A percentile compares a stretch with the other conserved stretches of the same genome.
phyloP scores from a whole-genome alignment of 1,140 invertebrate genomes.

The Maconellicoccus hirsutus region DNA sequence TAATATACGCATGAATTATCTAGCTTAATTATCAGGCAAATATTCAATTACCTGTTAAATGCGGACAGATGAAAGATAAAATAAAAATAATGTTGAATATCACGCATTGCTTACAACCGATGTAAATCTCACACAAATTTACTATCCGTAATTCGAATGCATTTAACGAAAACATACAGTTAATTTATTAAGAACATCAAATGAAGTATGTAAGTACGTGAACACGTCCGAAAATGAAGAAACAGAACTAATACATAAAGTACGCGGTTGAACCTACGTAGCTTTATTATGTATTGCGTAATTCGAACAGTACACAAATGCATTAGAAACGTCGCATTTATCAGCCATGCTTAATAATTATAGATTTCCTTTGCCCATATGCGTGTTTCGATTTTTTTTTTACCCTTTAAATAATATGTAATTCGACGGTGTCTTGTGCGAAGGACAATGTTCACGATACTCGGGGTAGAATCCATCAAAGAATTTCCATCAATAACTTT shows the following conservation, averaged over 20 bases:
- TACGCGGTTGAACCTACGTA: background rate
- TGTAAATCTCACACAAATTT: background rate
- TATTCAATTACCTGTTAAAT: background rate
- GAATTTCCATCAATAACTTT: conserved; percentile 18
- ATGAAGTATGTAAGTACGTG: background rate
- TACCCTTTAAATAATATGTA: conserved; percentile 5
- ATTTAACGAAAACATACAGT: conserved; percentile 13
- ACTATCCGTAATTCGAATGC: background rate
- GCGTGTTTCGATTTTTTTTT: conserved; percentile 14
- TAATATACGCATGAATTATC: too few relatives aligned
- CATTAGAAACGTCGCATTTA: conserved; percentile 14
- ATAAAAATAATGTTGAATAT: background rate
- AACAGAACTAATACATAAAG: background rate
- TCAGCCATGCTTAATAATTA: background rate
- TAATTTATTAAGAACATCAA: background rate
- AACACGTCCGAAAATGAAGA: conserved; percentile 6
- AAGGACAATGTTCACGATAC: background rate
- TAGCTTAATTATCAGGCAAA: background rate
- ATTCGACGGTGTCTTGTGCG: background rate
- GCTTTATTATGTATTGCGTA: conserved; percentile 16
- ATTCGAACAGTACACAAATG: conserved; percentile 8
- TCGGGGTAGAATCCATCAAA: background rate
- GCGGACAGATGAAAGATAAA: background rate
- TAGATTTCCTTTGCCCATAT: conserved; percentile 15
- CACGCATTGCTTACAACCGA: background rate